These are phyloP conservation scores for Rattus norvegicus DNA, from an alignment of 2,113 vertebrate species.

Conservation along the genomic window GRCr8 NC_086021.1:186409001-186409500, in stretches of 20 bases:
- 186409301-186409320: not conserved
- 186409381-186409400: slow-evolving; percentile 53
- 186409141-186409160: not conserved
- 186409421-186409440: slow-evolving; percentile 10
- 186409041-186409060: not conserved
- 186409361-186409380: slow-evolving; percentile 23
- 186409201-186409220: fast-evolving
- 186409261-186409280: not conserved
- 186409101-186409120: not conserved
- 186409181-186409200: not conserved
- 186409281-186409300: not conserved
- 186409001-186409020: too few species aligned
- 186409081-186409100: not conserved
- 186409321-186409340: not conserved
- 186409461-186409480: slow-evolving; percentile 68
- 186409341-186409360: not conserved
- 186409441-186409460: slow-evolving; percentile 42
- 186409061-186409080: fast-evolving
- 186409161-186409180: not conserved
- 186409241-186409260: fast-evolving
- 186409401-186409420: not conserved
- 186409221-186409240: not conserved
- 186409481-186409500: slow-evolving; percentile 67
- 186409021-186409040: not conserved
- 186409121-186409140: not conserved